Evolutionary conservation across 2,888 invertebrate species (phyloP).

Genomic region (Syrista parreyssii): DNA sequence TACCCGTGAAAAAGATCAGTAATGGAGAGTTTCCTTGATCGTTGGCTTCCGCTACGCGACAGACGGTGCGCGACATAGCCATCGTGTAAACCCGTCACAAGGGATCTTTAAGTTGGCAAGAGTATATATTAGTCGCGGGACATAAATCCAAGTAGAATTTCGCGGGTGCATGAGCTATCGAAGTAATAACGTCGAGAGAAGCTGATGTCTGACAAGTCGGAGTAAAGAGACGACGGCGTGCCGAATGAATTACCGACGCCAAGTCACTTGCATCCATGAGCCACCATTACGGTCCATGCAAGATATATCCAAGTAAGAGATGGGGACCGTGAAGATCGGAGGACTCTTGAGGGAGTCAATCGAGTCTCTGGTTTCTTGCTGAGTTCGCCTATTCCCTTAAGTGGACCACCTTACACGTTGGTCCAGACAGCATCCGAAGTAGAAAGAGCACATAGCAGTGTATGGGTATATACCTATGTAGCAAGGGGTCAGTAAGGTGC

Average conservation of each 20-base stretch:
- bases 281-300: background rate
- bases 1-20: background rate
- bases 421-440: background rate
- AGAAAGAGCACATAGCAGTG: background rate
- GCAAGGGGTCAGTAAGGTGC: background rate
- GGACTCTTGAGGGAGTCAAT: background rate
- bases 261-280: background rate
- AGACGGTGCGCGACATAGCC: background rate
- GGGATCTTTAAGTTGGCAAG: background rate
- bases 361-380: background rate
- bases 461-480: background rate
- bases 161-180: background rate
- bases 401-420: background rate
- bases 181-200: background rate
- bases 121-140: background rate
- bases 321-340: background rate
- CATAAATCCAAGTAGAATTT: background rate
- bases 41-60: slow-evolving; percentile 2
- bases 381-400: background rate
- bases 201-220: background rate
- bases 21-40: slow-evolving; percentile 1
- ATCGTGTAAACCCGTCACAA: background rate
- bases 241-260: background rate
- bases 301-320: background rate
- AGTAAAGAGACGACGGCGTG: background rate